phyloP scores from a whole-genome alignment of 2,113 vertebrate genomes.

The Pedionomus torquatus region DNA sequence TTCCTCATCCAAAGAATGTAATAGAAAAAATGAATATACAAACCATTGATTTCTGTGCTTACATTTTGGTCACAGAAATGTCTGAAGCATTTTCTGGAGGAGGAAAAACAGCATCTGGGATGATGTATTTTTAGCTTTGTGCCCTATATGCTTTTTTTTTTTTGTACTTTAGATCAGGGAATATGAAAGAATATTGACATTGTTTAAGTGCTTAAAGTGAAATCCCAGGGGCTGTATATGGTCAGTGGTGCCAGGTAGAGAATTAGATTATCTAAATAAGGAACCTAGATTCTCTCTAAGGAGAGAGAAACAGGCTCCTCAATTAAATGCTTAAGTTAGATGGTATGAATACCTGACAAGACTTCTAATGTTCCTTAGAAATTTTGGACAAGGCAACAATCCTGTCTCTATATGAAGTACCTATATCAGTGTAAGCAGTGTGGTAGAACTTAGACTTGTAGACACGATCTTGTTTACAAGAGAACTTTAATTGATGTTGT shows the following conservation, averaged over 20 bases:
- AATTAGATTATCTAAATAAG: constrained; percentile 53
- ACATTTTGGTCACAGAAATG: rapidly evolving
- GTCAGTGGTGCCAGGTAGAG: not conserved
- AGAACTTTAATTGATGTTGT: not conserved
- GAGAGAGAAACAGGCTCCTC: not conserved
- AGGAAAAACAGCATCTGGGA: not conserved
- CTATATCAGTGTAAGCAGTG: not conserved
- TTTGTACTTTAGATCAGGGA: not conserved
- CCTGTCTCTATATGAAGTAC: not conserved
- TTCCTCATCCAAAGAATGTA: not conserved
- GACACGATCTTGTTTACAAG: not conserved
- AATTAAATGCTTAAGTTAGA: constrained; percentile 34
- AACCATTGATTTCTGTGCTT: not conserved
- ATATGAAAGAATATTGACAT: not conserved
- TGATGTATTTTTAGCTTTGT: not conserved
- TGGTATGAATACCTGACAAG: not conserved
- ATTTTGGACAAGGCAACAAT: not conserved
- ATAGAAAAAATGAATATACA: not conserved
- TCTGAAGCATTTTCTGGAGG: rapidly evolving
- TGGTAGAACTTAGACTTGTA: not conserved
- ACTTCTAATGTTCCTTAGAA: not conserved
- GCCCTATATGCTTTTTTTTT: not conserved
- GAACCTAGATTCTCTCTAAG: constrained; percentile 9
- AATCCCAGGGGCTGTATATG: not conserved
- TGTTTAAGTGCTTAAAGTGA: not conserved